Conservation (phyloP, 2,113 vertebrate genomes). For the Nanorana parkeri region DNA sequence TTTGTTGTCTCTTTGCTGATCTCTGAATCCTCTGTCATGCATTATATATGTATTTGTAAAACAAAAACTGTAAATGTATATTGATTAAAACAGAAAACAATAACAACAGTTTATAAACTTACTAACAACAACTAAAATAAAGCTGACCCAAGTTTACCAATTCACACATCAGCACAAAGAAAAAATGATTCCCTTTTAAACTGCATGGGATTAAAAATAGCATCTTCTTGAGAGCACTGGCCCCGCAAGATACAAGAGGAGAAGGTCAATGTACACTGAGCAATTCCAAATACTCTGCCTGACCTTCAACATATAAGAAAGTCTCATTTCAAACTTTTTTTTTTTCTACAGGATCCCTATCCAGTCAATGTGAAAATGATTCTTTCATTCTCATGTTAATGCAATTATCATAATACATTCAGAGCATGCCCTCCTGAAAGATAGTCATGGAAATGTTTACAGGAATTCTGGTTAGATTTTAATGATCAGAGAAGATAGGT, state of each 20-base stretch:
- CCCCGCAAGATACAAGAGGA: conserved; percentile 27
- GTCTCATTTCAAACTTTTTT: background rate
- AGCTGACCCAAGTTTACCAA: too few species aligned
- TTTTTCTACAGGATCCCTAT: background rate
- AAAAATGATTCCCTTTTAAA: background rate
- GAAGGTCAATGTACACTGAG: conserved; percentile 33
- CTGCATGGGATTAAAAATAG: background rate
- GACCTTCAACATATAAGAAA: background rate
- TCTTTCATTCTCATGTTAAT: too few species aligned
- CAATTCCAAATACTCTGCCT: background rate
- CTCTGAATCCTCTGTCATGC: too few species aligned
- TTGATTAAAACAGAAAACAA: too few species aligned
- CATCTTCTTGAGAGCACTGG: conserved; percentile 1
- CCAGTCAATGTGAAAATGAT: background rate
- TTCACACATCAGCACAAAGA: background rate
- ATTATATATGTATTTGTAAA: too few species aligned
- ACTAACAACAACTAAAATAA: background rate
- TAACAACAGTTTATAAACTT: background rate
- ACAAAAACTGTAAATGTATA: too few species aligned
- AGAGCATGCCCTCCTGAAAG: too few species aligned
- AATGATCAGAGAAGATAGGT: too few species aligned
- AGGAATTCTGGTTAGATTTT: too few species aligned
- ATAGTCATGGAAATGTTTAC: too few species aligned
- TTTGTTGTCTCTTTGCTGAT: too few species aligned
- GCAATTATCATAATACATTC: too few species aligned